Evolutionary conservation across 2,113 vertebrate species (phyloP), one percentile per base, ranked within the genome.

Genomic region (Takifugu bimaculatus): DNA sequence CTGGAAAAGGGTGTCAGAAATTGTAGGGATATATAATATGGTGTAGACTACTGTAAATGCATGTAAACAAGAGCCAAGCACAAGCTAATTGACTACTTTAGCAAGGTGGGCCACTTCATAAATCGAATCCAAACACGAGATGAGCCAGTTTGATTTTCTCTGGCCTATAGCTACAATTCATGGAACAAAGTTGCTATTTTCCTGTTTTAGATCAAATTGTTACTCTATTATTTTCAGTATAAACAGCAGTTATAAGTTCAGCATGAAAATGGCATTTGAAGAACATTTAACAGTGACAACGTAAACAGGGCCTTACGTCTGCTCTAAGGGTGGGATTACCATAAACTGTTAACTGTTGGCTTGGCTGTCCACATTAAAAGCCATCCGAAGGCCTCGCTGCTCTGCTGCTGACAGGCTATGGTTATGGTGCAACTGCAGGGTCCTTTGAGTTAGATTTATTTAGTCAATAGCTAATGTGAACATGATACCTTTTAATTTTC

Each of bases 401-500:
- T 57, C 58, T 52, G 49, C 62, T 64, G 52, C 51, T 76, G 81
- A 74, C 74, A 69, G 50, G 50, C 64, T 77, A 65, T 61, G 58
- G 60, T 83, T 81, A 70, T n/a, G 28, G 53, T 35, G 49, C 54
- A 64, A 58, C 69, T 65, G 57, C 57, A 39, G 32, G 35, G 54
- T 72, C 54, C 57, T 64, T 20, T 29, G 29, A 55, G 39, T 70
- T 39, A 47, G 57, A 78, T 84, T 56, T 75, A 63, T 78, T 64
- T 52, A 35, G 61, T 70, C 63, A 56, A 15, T 7, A 39, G 26
- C 56, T 49, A 61, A 71, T 43, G 25, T 57, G 43, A 74, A 59
- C 2, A 3, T 26, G 64, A 69, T 53, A 52, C 74, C 76, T 83
- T 87, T 84, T 81, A 75, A 85, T 85, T 80, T 80, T 9, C 43